Evolutionary conservation across 1,140 invertebrate genomes (phyloP), one percentile per base, ranked within the genome.

Genomic region (Akabosia matsudoensis): DNA sequence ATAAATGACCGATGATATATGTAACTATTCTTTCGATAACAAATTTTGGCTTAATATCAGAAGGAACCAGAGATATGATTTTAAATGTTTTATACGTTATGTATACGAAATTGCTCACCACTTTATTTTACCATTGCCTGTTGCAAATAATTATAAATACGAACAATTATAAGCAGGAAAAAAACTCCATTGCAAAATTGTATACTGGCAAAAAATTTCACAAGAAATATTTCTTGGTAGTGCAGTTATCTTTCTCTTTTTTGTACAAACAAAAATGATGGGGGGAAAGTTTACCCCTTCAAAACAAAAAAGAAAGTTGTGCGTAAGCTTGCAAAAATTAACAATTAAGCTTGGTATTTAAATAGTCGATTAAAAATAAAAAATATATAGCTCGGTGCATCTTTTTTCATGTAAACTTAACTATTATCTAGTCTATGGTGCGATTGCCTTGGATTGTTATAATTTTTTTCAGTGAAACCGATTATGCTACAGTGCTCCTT

Each of bases 391-490:
- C 61, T 67, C 61, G 61, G 61, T 67, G 61, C 61, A 67, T 67
- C 61, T 67, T 67, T 61, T 7, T 13, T 67, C 10, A 67, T 67
- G 31, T 30, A 67, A 67, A 22, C 61, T n/a, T n/a, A n/a, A n/a
- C n/a, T n/a, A 67, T 67, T 45, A 10, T 10, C 7, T 45, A 18
- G 7, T 45, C 7, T 45, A 67, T 30, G 31, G 61, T 67, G 61
- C 61, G 61, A 67, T 67, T 67, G 61, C 61, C 61, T 67, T 31
- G 61, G 61, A 67, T 67, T 67, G 61, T 67, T 67, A n/a, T n/a
- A 61, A 61, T 61, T 67, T 67, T 67, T 30, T 4, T 31, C 30
- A 67, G 61, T 67, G 61, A 31, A 24, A 16, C 13, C 13, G 4
- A 16, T 16, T 61, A 61, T 61, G 24, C 18, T 10, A 45, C 37